Percentiles rank a stretch among this genome's conserved stretches.
These are phyloP conservation scores for Littorina saxatilis DNA, from an alignment of 1,140 invertebrate genomes.

Conservation along the genomic window DNA sequence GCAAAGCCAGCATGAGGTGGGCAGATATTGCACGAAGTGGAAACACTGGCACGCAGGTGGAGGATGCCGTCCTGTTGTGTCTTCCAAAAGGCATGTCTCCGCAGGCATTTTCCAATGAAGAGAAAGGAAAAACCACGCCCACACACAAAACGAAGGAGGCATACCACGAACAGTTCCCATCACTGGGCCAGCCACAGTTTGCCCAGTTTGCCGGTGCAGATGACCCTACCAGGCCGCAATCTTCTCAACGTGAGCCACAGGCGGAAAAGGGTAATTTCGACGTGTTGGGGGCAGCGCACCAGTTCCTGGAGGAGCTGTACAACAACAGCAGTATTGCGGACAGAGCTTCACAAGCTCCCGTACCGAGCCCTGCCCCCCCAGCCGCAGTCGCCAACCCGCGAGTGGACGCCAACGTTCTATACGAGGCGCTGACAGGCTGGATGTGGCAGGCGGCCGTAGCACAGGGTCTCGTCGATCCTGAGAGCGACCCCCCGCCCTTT, in stretches of 20 bases:
- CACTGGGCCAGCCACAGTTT: neutral
- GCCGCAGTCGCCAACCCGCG: neutral
- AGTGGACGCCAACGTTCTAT: conserved; percentile 12
- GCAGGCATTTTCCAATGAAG: neutral
- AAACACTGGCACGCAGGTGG: neutral
- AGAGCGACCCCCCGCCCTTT: neutral
- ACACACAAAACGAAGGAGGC: neutral
- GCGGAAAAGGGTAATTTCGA: neutral
- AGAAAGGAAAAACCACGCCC: neutral
- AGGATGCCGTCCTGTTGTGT: neutral
- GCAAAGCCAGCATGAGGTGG: conserved; percentile 10
- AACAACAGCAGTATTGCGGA: neutral
- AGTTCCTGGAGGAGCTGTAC: conserved; percentile 4
- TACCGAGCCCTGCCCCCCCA: neutral
- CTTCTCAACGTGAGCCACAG: too few relatives aligned
- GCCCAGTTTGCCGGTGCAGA: neutral
- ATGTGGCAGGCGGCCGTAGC: conserved; percentile 21
- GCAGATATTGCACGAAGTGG: conserved; percentile 21
- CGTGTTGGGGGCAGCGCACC: neutral
- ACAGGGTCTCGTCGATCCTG: neutral
- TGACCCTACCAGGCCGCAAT: neutral
- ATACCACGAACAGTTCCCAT: conserved; percentile 12
- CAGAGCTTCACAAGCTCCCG: neutral
- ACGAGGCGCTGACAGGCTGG: conserved; percentile 16
- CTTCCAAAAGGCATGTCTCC: neutral